These are phyloP conservation scores for Diplodus puntazzo DNA, from an alignment of 2,797 vertebrate genomes.

Conservation along the genomic window DNA sequence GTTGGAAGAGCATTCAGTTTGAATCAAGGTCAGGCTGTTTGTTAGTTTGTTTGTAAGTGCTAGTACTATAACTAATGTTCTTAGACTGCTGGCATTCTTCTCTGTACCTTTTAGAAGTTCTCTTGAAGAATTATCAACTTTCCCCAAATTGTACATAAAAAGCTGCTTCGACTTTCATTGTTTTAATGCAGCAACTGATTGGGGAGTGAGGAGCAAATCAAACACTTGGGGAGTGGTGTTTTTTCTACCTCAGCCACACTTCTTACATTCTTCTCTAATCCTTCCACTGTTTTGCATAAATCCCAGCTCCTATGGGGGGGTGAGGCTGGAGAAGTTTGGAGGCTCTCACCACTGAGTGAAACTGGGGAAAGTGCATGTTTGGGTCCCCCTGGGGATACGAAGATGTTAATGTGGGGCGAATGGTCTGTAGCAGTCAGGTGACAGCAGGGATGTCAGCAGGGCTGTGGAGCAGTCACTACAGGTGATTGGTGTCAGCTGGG, in stretches of 20 bases:
- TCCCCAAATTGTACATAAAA: conserved; percentile 23
- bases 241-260: conserved; percentile 24
- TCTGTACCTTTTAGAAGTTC: conserved; percentile 13
- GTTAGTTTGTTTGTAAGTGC: neutral
- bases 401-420: conserved; percentile 63
- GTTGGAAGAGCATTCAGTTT: conserved; percentile 17
- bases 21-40: conserved; percentile 45
- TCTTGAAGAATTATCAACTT: conserved; percentile 20
- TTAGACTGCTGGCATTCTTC: conserved; percentile 13
- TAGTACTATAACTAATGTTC: conserved; percentile 13
- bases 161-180: conserved; percentile 20
- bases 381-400: conserved; percentile 34
- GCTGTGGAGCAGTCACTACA: conserved; percentile 50
- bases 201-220: conserved; percentile 14
- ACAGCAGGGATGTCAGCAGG: conserved; percentile 64
- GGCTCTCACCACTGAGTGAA: conserved; percentile 18
- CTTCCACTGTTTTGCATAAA: conserved; percentile 36
- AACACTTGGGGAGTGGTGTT: conserved; percentile 21
- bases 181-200: conserved; percentile 24
- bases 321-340: conserved; percentile 1
- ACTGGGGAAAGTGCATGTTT: conserved; percentile 37
- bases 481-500: conserved; percentile 68
- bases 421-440: conserved; percentile 45
- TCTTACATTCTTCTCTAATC: conserved; percentile 37
- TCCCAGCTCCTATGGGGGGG: conserved; percentile 25